phyloP scores from a whole-genome alignment of 64 coral and sea anemone genomes.

The Stichodactyla mertensii region DNA sequence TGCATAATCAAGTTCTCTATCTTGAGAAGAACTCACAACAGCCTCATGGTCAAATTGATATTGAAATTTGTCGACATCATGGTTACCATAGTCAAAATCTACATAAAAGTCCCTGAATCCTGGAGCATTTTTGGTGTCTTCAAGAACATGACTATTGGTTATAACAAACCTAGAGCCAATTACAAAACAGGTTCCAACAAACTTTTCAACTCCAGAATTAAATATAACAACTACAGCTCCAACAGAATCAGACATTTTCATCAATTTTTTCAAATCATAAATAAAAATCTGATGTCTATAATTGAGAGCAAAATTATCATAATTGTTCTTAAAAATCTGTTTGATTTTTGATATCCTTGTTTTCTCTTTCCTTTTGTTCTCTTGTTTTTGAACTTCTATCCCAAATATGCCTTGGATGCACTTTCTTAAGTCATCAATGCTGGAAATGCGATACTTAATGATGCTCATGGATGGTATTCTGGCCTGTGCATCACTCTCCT shows the following conservation, averaged over 20 bases:
- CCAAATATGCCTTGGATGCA: not conserved
- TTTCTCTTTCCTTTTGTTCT: not conserved
- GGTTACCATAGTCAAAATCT: not conserved
- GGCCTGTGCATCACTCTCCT: not conserved
- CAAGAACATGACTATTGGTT: not conserved
- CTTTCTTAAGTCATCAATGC: not conserved
- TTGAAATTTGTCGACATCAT: not conserved
- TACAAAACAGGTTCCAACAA: not conserved
- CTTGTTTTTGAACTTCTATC: not conserved
- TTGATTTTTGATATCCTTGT: not conserved
- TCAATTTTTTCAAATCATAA: not conserved
- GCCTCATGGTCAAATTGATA: not conserved
- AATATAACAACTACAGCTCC: not conserved
- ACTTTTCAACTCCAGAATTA: not conserved
- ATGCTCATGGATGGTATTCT: not conserved
- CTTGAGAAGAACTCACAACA: not conserved
- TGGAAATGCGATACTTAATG: not conserved
- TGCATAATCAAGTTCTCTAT: constrained; percentile 11
- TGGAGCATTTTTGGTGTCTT: not conserved
- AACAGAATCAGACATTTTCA: not conserved
- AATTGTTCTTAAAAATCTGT: not conserved
- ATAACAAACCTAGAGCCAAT: not conserved
- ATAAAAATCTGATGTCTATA: not conserved
- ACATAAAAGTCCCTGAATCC: not conserved
- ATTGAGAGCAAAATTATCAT: not conserved